A percentile compares a stretch with the other conserved stretches of the same genome.
Evolutionary conservation across 2,113 vertebrate genomes (phyloP).

Genomic region (Sturnira hondurensis): DNA sequence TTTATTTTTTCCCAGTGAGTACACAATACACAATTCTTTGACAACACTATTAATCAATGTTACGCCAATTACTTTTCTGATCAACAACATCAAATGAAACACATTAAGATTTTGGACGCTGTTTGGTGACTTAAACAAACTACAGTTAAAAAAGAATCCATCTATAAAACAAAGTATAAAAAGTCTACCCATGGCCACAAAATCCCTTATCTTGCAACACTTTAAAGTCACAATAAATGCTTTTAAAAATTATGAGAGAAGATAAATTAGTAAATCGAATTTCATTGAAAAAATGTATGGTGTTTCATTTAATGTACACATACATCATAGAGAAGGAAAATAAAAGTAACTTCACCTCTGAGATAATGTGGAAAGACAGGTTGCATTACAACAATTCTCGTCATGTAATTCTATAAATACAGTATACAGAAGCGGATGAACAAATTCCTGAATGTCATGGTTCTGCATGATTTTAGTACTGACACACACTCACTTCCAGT

Average conservation of each 20-base stretch:
- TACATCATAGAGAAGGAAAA: slow-evolving; percentile 76
- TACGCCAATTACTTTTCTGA: slow-evolving; percentile 83
- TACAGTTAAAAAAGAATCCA: slow-evolving; percentile 78
- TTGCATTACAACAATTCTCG: slow-evolving; percentile 72
- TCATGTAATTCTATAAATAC: slow-evolving; percentile 79
- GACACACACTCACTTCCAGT: slow-evolving; percentile 79
- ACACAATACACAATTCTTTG: slow-evolving; percentile 87
- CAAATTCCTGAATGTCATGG: slow-evolving; percentile 78
- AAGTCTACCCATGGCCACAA: slow-evolving; percentile 83
- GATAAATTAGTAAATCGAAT: slow-evolving; percentile 77
- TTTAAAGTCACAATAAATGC: slow-evolving; percentile 82
- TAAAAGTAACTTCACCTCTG: slow-evolving; percentile 74
- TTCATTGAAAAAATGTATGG: slow-evolving; percentile 75
- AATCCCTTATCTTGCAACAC: slow-evolving; percentile 81
- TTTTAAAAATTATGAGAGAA: slow-evolving; percentile 72
- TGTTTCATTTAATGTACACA: slow-evolving; percentile 80
- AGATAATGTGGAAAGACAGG: slow-evolving; percentile 76
- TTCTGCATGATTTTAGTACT: slow-evolving; percentile 83
- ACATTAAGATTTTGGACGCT: slow-evolving; percentile 82
- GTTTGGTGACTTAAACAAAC: slow-evolving; percentile 78
- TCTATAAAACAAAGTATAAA: slow-evolving; percentile 81
- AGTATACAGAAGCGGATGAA: slow-evolving; percentile 80
- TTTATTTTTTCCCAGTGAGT: slow-evolving; percentile 86
- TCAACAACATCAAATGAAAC: slow-evolving; percentile 85
- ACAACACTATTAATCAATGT: slow-evolving; percentile 84